phyloP scores from a whole-genome alignment of 2,888 invertebrate genomes.

The Clepsis dumicolana region DNA sequence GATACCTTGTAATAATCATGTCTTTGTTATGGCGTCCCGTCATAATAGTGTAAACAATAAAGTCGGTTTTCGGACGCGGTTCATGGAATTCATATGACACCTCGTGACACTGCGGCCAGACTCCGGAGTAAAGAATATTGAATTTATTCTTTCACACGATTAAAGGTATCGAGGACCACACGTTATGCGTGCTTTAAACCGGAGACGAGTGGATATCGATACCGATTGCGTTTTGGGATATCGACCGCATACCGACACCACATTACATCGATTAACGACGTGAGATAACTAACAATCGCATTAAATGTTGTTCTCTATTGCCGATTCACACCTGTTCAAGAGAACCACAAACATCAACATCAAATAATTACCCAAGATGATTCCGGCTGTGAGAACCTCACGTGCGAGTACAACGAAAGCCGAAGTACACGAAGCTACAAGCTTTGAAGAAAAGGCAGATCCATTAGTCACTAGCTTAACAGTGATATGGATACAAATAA shows the following conservation, averaged over 20 bases:
- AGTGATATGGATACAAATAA: slow-evolving; percentile 54
- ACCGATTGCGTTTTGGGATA: slow-evolving; percentile 63
- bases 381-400: slow-evolving; percentile 36
- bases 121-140: slow-evolving; percentile 45
- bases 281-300: slow-evolving; percentile 66
- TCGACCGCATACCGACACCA: slow-evolving; percentile 63
- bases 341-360: slow-evolving; percentile 51
- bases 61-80: slow-evolving; percentile 41
- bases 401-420: background rate
- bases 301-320: slow-evolving; percentile 67
- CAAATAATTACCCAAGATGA: slow-evolving; percentile 40
- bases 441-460: slow-evolving; percentile 55
- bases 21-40: slow-evolving; percentile 68
- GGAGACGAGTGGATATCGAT: slow-evolving; percentile 62
- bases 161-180: slow-evolving; percentile 71
- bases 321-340: slow-evolving; percentile 61
- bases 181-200: slow-evolving; percentile 58
- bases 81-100: slow-evolving; percentile 43
- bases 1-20: slow-evolving; percentile 68
- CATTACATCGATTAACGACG: slow-evolving; percentile 67
- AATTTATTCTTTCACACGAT: slow-evolving; percentile 57
- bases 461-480: slow-evolving; percentile 55
- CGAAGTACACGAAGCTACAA: slow-evolving; percentile 31
- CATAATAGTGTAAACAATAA: slow-evolving; percentile 63
- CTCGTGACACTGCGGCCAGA: slow-evolving; percentile 19